Conservation (phyloP, 2,888 invertebrate species). For the Idaea dimidiata region DNA sequence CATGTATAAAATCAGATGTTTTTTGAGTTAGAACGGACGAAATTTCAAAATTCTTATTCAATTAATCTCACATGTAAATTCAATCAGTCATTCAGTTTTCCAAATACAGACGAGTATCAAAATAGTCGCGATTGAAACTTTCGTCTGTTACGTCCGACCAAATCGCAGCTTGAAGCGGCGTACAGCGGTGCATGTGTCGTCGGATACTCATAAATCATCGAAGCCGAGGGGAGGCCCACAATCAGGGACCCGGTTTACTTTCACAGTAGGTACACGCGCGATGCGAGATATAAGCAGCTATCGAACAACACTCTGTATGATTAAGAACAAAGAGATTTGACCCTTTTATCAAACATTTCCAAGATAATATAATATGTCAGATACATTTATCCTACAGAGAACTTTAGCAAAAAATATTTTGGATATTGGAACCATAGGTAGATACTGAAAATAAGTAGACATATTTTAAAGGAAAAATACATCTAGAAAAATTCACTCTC, state of each 20-base stretch:
- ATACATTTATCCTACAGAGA: background rate
- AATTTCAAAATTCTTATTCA: no score
- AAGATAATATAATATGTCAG: background rate
- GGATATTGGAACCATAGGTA: background rate
- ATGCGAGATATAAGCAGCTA: constrained; percentile 28
- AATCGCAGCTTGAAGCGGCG: constrained; percentile 66
- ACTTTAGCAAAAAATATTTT: background rate
- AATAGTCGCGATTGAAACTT: constrained; percentile 45
- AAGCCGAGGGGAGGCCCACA: constrained; percentile 50
- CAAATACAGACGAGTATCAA: constrained; percentile 33
- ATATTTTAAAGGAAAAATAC: background rate
- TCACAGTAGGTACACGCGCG: constrained; percentile 57
- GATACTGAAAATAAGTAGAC: background rate
- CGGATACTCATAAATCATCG: constrained; percentile 70
- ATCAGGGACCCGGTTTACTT: constrained; percentile 67
- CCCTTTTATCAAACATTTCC: constrained; percentile 3
- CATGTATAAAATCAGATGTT: no score
- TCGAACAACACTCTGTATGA: constrained; percentile 21
- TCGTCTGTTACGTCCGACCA: constrained; percentile 35
- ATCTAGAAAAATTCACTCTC: no score
- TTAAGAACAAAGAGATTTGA: constrained; percentile 13
- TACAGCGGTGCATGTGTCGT: constrained; percentile 78
- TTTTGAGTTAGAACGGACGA: no score
- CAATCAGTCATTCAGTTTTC: no score
- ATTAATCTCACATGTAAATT: no score